Evolutionary conservation across 1,140 invertebrate genomes (phyloP).

Genomic region (Pectinophora gossypiella): DNA sequence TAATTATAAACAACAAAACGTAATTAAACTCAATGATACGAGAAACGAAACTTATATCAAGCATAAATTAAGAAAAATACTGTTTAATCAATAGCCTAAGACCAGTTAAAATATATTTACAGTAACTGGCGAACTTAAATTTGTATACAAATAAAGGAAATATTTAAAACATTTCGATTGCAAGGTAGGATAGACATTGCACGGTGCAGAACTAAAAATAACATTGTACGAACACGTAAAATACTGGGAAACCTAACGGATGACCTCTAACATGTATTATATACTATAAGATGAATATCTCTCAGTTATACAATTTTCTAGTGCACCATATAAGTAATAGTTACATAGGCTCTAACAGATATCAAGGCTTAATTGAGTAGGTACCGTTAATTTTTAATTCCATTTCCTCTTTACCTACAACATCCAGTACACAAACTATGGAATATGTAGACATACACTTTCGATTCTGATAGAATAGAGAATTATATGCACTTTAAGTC

Average conservation of each 20-base stretch:
- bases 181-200: conserved; percentile 32
- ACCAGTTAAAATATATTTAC: conserved; percentile 63
- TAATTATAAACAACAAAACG: conserved; percentile 72
- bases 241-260: conserved; percentile 8
- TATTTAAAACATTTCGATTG: not conserved
- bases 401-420: conserved; percentile 5
- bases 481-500: too few relatives aligned
- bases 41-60: conserved; percentile 62
- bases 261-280: conserved; percentile 45
- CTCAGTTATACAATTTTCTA: conserved; percentile 35
- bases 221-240: conserved; percentile 26
- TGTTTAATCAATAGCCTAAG: conserved; percentile 65
- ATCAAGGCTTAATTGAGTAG: conserved; percentile 56
- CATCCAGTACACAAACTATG: too few relatives aligned
- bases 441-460: too few relatives aligned
- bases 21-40: conserved; percentile 66
- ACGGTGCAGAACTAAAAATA: conserved; percentile 31
- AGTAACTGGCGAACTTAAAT: conserved; percentile 50
- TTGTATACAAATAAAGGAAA: conserved; percentile 22
- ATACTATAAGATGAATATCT: conserved; percentile 35
- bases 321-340: conserved; percentile 39
- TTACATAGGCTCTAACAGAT: conserved; percentile 47
- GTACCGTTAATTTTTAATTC: conserved; percentile 42
- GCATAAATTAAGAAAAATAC: conserved; percentile 73
- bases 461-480: too few relatives aligned